Conservation (phyloP, 1,140 invertebrate species). For the Pararge aegeria region DNA sequence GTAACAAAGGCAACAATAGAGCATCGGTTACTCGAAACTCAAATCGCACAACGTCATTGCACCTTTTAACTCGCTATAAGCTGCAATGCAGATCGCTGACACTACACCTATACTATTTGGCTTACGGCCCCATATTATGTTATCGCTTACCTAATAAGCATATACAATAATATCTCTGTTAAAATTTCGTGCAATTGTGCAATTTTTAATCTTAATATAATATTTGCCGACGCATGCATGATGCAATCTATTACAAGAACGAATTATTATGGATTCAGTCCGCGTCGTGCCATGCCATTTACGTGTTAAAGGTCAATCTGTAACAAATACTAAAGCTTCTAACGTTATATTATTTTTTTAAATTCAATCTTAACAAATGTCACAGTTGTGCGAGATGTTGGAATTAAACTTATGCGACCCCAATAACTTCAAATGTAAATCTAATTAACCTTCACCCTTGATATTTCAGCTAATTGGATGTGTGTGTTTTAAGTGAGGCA, state of each 20-base stretch:
- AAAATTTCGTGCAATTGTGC: constrained; percentile 9
- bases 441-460: constrained; percentile 25
- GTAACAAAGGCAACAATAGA: constrained; percentile 40
- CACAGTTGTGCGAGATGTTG: neutral
- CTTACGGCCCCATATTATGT: constrained; percentile 25
- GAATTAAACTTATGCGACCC: constrained; percentile 8
- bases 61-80: constrained; percentile 56
- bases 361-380: neutral
- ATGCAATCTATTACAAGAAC: constrained; percentile 42
- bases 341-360: constrained; percentile 14
- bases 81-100: constrained; percentile 66
- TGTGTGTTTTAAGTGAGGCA: constrained; percentile 26
- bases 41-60: constrained; percentile 50
- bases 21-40: constrained; percentile 42
- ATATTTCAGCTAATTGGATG: constrained; percentile 24
- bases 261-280: constrained; percentile 43
- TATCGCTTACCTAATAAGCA: constrained; percentile 32
- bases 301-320: constrained; percentile 42
- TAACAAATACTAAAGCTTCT: constrained; percentile 23
- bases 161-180: constrained; percentile 7
- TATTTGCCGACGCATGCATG: constrained; percentile 28
- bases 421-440: constrained; percentile 13
- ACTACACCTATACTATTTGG: constrained; percentile 47
- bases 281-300: constrained; percentile 47
- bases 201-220: constrained; percentile 21